Conservation (phyloP, 1,140 invertebrate genomes). For the Hyles vespertilio region DNA sequence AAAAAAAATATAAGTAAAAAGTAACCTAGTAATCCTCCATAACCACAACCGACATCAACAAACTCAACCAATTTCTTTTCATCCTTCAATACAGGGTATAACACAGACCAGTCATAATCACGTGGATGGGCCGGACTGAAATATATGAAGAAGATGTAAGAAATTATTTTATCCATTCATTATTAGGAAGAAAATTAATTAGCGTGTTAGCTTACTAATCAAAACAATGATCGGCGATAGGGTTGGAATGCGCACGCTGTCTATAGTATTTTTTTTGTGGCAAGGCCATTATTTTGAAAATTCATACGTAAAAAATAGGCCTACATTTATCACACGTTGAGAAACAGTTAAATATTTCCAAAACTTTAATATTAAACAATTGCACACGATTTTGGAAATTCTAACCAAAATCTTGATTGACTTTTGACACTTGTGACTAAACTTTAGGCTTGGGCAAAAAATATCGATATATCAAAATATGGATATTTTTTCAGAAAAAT, state of each 20-base stretch:
- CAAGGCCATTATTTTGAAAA: slow-evolving; percentile 60
- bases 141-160: slow-evolving; percentile 16
- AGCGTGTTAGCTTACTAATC: slow-evolving; percentile 86
- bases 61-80: slow-evolving; percentile 85
- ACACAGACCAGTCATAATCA: slow-evolving; percentile 85
- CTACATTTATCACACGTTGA: neutral
- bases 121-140: slow-evolving; percentile 81
- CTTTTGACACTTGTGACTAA: no score
- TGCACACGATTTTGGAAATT: no score
- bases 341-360: no score
- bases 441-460: no score
- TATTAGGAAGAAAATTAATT: no score
- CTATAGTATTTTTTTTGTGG: slow-evolving; percentile 98
- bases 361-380: no score
- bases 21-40: slow-evolving; percentile 94
- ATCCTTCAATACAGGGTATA: slow-evolving; percentile 82
- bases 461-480: no score
- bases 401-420: no score
- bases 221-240: slow-evolving; percentile 98
- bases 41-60: slow-evolving; percentile 98
- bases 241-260: slow-evolving; percentile 98
- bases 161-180: neutral
- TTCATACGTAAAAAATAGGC: neutral
- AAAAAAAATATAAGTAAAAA: no score
- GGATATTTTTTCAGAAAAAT: no score